A percentile compares a stretch with the other conserved stretches of the same genome.
phyloP scores from a whole-genome alignment of 2,888 invertebrate species.

The Aplocera efformata region DNA sequence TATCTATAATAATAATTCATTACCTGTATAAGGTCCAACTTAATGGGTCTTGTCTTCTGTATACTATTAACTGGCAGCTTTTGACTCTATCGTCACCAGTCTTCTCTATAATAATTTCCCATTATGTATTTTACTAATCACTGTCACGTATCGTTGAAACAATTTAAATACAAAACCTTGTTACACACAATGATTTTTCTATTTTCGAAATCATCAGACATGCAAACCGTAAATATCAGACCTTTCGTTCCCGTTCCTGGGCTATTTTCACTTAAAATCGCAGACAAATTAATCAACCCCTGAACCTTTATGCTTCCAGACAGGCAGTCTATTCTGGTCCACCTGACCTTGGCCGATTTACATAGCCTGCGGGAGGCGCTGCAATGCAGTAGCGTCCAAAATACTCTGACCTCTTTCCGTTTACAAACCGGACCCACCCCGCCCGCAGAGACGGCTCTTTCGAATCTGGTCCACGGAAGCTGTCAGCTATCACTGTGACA shows the following conservation, averaged over 20 bases:
- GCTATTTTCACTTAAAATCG: conserved; percentile 3
- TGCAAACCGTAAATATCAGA: conserved; percentile 2
- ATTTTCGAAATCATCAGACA: conserved; percentile 13
- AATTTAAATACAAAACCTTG: too few species aligned
- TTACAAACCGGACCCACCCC: conserved; percentile 10
- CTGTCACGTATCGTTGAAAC: too few species aligned
- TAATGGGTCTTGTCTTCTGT: too few species aligned
- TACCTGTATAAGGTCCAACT: too few species aligned
- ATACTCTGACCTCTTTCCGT: conserved; percentile 32
- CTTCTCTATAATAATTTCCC: too few species aligned
- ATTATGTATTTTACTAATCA: too few species aligned
- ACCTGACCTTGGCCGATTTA: conserved; percentile 53
- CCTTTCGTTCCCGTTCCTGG: conserved; percentile 8
- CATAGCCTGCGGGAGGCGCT: conserved; percentile 51
- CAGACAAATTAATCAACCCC: conserved; percentile 23
- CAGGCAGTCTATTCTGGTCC: conserved; percentile 33
- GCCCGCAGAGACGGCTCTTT: conserved; percentile 11
- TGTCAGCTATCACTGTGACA: conserved; percentile 57
- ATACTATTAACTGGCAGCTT: too few species aligned
- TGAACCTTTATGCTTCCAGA: conserved; percentile 20
- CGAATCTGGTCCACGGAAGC: conserved; percentile 34
- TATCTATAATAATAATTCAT: too few species aligned
- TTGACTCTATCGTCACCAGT: too few species aligned
- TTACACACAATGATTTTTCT: too few species aligned
- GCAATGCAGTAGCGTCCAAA: conserved; percentile 45